A percentile compares a stretch with the other conserved stretches of the same genome.
These are phyloP conservation scores for Gonioctena quinquepunctata DNA, from an alignment of 1,140 invertebrate genomes.

Conservation along the genomic window DNA sequence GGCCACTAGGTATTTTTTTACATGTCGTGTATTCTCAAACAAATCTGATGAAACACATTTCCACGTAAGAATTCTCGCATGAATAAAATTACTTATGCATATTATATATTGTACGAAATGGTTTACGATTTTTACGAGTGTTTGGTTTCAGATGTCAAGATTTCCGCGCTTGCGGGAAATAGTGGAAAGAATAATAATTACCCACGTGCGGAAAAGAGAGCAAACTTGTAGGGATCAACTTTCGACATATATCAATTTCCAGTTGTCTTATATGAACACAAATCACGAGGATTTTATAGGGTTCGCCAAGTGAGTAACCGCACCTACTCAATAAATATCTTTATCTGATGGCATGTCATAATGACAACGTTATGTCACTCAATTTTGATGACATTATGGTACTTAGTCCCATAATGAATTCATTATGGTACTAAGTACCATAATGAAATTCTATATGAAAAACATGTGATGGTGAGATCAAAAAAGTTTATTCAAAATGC, in stretches of 20 bases:
- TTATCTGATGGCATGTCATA: too few species aligned
- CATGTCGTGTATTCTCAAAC: too few species aligned
- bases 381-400: too few species aligned
- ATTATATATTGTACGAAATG: neutral
- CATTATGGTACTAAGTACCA: too few species aligned
- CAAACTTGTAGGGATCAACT: constrained; percentile 96
- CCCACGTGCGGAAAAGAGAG: constrained; percentile 89
- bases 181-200: constrained; percentile 95
- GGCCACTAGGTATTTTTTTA: constrained; percentile 38
- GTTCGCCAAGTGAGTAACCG: constrained; percentile 89
- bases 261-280: constrained; percentile 99
- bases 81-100: neutral
- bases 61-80: too few species aligned
- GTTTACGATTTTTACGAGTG: neutral
- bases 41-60: too few species aligned
- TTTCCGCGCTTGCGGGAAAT: constrained; percentile 97
- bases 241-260: constrained; percentile 90
- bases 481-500: too few species aligned
- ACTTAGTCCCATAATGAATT: too few species aligned
- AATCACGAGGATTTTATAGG: constrained; percentile 99
- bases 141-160: constrained; percentile 77
- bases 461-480: too few species aligned
- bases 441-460: too few species aligned
- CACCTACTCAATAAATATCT: neutral
- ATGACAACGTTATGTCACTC: too few species aligned